Evolutionary conservation across 2,888 invertebrate species (phyloP), one percentile per base, ranked within the genome.

Genomic region (Acanthosepion pharaonis): DNA sequence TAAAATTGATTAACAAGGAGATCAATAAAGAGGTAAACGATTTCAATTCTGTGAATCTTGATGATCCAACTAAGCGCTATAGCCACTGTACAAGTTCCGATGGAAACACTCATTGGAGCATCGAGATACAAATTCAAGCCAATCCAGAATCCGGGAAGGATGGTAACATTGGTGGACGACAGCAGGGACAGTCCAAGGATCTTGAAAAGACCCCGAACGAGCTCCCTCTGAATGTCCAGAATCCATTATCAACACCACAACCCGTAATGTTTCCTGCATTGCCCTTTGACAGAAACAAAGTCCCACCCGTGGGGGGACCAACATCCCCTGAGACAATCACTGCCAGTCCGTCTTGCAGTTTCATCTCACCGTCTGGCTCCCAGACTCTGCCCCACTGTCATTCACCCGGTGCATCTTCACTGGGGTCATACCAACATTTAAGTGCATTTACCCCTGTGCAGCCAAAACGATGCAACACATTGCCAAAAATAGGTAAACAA

Each of bases 371-470:
- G 25, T 93, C 94, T 91, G 95, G 92, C 49, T 94, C 55, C 48
- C 95, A 33, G 94, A 94, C 95, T 78, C 95, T 95, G 59, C 96
- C 96, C 94, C 95, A 96, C 94, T 96, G 96, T 93, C 95, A 96
- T n/a, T 96, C 96, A 92, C 95, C 96, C 53, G 96, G 96, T 95
- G 95, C 96, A 33, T 96, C 96, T 94, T 96, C 96, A 15, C 95
- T 96, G 0, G 96, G 96, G 28, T 95, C 95, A 55, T 95, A 95
- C 91, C 94, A 95, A 94, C 96, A 96, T 94, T 95, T 95, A 25
- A 96, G 96, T 96, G 96, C 97, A 94, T 96, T 96, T 95, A 96
- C 96, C 42, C 96, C 96, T 33, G 96, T 96, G n/a, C 95, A 95
- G 91, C 96, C 96, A 20, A 95, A 96, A 94, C 96, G 96, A 94